A percentile compares a stretch with the other conserved stretches of the same genome.
Evolutionary conservation across 2,888 invertebrate genomes (phyloP).

Genomic region (Tenthredo mesomela): DNA sequence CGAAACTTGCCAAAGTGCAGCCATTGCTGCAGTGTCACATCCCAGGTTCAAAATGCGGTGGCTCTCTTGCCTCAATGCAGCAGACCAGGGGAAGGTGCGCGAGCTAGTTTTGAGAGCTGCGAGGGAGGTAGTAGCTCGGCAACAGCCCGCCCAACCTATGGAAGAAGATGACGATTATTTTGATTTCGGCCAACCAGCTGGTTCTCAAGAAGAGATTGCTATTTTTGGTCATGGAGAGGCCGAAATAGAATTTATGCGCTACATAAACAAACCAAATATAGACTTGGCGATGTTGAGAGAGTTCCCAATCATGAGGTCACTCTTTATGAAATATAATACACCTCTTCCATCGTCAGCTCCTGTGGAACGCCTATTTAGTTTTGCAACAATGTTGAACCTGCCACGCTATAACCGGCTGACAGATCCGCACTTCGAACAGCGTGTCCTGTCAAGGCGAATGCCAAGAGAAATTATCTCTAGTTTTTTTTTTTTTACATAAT

Average conservation of each 20-base stretch:
- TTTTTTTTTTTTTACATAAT: too few species aligned
- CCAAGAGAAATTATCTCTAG: constrained; percentile 7
- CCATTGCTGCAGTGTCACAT: too few species aligned
- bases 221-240: constrained; percentile 36
- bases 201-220: constrained; percentile 19
- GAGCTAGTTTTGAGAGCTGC: too few species aligned
- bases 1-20: too few species aligned
- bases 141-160: too few species aligned
- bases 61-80: too few species aligned
- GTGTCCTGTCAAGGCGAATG: constrained; percentile 25
- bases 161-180: too few species aligned
- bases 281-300: constrained; percentile 15
- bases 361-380: constrained; percentile 13
- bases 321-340: constrained; percentile 37
- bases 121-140: too few species aligned
- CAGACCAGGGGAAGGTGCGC: too few species aligned
- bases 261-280: constrained; percentile 8
- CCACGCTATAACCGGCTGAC: constrained; percentile 18
- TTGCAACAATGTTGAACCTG: constrained; percentile 8
- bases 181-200: too few species aligned
- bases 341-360: constrained; percentile 20
- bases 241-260: constrained; percentile 21
- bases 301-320: constrained; percentile 23
- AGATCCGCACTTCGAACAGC: constrained; percentile 10
- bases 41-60: too few species aligned